phyloP scores from a whole-genome alignment of 2,113 vertebrate genomes.

The Erinaceus europaeus region DNA sequence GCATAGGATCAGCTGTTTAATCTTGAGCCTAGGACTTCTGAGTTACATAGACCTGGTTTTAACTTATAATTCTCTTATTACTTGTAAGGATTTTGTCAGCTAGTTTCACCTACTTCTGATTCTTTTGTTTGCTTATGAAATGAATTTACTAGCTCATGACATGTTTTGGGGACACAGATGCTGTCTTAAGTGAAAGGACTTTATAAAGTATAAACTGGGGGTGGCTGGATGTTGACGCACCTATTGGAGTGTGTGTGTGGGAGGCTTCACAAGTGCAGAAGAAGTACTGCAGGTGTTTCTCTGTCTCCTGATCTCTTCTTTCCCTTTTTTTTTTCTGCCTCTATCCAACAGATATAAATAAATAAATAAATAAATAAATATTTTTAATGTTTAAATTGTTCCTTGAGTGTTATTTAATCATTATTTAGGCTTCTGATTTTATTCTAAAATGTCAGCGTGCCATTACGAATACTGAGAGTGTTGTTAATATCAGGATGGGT shows the following conservation, averaged over 20 bases:
- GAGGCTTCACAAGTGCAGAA: no score
- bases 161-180: neutral
- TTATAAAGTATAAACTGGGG: neutral
- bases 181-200: neutral
- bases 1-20: no score
- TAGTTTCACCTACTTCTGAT: neutral
- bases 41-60: neutral
- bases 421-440: slow-evolving; percentile 3
- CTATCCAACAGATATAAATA: no score
- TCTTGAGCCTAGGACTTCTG: neutral
- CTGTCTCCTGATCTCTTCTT: no score
- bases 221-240: no score
- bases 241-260: no score
- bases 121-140: neutral
- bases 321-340: no score
- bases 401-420: neutral
- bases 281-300: no score
- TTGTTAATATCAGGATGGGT: neutral
- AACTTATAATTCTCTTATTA: neutral
- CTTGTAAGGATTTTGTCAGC: neutral
- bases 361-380: no score
- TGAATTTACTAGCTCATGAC: neutral
- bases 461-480: neutral
- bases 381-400: no score
- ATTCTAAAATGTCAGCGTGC: neutral